Conservation (phyloP, 1,140 invertebrate genomes). For the Campoletis sonorensis region DNA sequence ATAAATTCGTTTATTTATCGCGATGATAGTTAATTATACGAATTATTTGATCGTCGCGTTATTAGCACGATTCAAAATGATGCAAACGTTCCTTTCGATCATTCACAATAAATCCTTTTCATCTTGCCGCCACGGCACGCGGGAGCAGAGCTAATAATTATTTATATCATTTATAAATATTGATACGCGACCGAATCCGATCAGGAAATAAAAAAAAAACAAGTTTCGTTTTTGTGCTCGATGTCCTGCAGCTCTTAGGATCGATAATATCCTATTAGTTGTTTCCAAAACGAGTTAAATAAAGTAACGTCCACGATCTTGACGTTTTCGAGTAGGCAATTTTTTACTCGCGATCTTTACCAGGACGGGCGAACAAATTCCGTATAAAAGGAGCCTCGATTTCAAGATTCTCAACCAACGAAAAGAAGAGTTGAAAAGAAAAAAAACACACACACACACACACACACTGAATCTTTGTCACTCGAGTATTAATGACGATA, state of each 20-base stretch:
- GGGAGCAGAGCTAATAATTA: slow-evolving; percentile 8
- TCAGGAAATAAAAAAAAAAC: not conserved
- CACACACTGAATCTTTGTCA: slow-evolving; percentile 4
- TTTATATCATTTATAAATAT: slow-evolving; percentile 34
- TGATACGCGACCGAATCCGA: not conserved
- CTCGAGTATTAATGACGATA: slow-evolving; percentile 3
- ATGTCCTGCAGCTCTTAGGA: slow-evolving; percentile 17
- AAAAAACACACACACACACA: too few relatives aligned
- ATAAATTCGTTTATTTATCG: not conserved
- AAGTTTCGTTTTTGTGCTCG: not conserved
- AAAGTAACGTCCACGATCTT: too few relatives aligned
- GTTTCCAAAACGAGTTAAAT: too few relatives aligned
- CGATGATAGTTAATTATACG: not conserved
- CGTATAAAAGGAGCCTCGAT: too few relatives aligned
- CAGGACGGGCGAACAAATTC: too few relatives aligned
- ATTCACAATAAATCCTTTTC: slow-evolving; percentile 16
- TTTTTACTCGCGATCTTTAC: too few relatives aligned
- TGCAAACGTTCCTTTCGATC: not conserved
- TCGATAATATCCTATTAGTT: not conserved
- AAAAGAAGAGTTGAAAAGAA: not conserved
- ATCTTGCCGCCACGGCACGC: not conserved
- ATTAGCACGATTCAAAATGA: not conserved
- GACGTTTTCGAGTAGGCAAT: too few relatives aligned
- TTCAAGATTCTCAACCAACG: not conserved
- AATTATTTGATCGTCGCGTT: not conserved